Percentiles rank a stretch among this genome's conserved stretches.
Evolutionary conservation across 2,888 invertebrate genomes (phyloP).

Genomic region (Cheilosia pagana): DNA sequence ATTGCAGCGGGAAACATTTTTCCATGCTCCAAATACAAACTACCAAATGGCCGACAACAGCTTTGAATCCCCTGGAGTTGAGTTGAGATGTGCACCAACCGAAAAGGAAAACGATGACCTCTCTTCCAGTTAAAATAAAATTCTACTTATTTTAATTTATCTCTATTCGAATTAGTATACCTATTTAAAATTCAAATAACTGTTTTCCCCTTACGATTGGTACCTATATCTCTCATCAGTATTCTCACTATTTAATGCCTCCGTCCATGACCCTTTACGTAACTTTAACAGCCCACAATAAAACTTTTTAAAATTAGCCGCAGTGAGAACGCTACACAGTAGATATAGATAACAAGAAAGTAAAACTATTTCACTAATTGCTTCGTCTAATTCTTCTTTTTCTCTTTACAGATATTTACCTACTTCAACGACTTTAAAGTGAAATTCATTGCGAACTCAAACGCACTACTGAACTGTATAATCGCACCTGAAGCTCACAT

Average conservation of each 20-base stretch:
- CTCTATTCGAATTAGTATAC: background rate
- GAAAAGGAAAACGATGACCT: background rate
- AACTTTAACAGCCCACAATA: background rate
- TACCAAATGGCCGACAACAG: background rate
- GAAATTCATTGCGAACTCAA: slow-evolving; percentile 41
- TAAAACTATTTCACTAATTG: slow-evolving; percentile 52
- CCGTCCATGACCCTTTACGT: background rate
- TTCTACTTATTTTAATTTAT: background rate
- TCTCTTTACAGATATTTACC: slow-evolving; percentile 37
- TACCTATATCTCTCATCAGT: background rate
- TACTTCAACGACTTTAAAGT: slow-evolving; percentile 33
- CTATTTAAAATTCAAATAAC: background rate
- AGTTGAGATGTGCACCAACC: background rate
- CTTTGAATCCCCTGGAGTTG: background rate
- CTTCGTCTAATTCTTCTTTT: slow-evolving; percentile 22
- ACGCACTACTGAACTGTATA: slow-evolving; percentile 8
- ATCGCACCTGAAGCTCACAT: background rate
- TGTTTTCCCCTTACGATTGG: background rate
- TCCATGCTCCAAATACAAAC: background rate
- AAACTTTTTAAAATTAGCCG: background rate
- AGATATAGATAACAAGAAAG: slow-evolving; percentile 22
- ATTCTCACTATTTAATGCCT: background rate
- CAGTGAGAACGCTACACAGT: background rate
- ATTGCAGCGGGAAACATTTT: background rate
- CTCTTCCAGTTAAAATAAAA: background rate